Evolutionary conservation across 1,140 invertebrate genomes (phyloP), one percentile per base, ranked within the genome.

Genomic region (Solenopsis invicta): DNA sequence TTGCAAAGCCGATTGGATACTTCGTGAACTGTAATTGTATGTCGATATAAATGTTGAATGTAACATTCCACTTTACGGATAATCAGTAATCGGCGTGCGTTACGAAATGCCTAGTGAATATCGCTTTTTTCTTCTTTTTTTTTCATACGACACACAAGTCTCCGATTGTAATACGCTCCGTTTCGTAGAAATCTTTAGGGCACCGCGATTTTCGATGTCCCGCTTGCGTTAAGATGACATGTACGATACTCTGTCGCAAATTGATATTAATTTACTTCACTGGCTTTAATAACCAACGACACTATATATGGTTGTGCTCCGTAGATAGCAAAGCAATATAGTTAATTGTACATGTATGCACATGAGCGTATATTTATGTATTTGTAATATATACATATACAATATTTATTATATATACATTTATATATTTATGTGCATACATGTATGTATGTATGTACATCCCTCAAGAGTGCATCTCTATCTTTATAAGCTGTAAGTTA

Each of bases 231-330:
- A 48, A 61, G 8, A 41, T 34, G n/a, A 21, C 29, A 45, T 75
- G 81, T 75, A 72, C 56, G 54, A 62, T 84, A 64, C 21, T 45
- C 59, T 52, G 48, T 86, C 69, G 56, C 3, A 82, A 64, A 89
- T 74, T 54, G 12, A 85, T 77, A 56, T 75, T 75, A 76, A 89
- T 87, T 90, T 87, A 85, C 89, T 59, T 88, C 80, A 82, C 85
- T 71, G 45, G 75, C 75, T 88, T 84, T 87, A 87, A 59, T 89
- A 85, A 75, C 21, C 74, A 69, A 80, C 77, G 54, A 85, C 16
- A 80, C 61, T 87, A 71, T 75, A 61, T 86, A 80, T 85, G 88
- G 87, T 91, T 90, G 87, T 91, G 89, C 82, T 90, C 86, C 75
- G 62, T 87, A 90, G 48, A 85, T 81, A 90, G 69, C 86, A 87